Evolutionary conservation across 2,113 vertebrate species (phyloP).

Genomic region (Todiramphus saurophagus): DNA sequence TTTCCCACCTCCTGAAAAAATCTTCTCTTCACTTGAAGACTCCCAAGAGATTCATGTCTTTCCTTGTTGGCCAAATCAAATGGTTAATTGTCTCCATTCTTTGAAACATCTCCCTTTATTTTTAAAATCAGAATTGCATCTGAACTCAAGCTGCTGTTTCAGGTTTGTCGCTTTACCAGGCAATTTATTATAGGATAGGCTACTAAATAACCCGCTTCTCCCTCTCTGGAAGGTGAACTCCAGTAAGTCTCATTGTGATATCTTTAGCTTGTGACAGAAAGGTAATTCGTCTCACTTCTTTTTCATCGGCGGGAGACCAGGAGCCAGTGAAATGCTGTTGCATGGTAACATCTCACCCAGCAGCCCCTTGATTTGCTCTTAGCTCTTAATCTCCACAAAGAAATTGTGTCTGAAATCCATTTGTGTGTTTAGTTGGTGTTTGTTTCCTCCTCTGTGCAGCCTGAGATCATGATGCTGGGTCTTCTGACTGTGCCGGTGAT

Average conservation of each 20-base stretch:
- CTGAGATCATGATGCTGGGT: fast-evolving
- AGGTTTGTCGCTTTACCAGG: background rate
- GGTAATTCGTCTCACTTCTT: background rate
- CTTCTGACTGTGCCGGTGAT: background rate
- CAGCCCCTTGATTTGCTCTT: background rate
- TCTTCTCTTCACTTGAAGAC: background rate
- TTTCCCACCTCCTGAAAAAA: background rate
- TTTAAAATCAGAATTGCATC: background rate
- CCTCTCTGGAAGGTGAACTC: background rate
- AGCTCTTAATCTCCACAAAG: background rate
- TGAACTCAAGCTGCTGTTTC: background rate
- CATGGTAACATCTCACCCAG: background rate
- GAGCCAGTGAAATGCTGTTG: background rate
- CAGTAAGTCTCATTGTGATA: background rate
- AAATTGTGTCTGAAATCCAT: background rate
- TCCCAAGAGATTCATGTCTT: background rate
- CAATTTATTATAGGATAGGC: background rate
- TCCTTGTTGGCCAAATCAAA: background rate
- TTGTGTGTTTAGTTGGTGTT: background rate
- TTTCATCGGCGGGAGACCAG: background rate
- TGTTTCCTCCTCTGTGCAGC: background rate
- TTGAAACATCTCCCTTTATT: background rate
- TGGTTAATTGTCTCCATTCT: background rate
- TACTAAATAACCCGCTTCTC: background rate
- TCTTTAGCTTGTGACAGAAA: background rate